phyloP scores from a whole-genome alignment of 2,113 vertebrate genomes.

The Aphyosemion australe region DNA sequence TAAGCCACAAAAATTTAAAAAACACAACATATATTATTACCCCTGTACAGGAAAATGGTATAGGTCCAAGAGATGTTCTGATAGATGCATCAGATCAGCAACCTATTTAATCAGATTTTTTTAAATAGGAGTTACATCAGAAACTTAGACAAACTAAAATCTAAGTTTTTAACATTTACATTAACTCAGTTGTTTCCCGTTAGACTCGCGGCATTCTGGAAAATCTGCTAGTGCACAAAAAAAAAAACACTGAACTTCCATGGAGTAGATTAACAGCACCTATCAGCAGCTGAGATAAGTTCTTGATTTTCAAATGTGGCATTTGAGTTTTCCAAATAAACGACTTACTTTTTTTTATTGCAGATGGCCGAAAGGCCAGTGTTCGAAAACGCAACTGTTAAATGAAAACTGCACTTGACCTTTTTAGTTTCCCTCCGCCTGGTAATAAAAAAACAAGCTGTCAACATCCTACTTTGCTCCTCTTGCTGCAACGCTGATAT shows the following conservation, averaged over 20 bases:
- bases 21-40: too few relatives aligned
- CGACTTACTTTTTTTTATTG: background rate
- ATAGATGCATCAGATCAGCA: too few relatives aligned
- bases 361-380: constrained; percentile 13
- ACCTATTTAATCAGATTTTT: too few relatives aligned
- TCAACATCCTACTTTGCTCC: constrained; percentile 2
- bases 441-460: background rate
- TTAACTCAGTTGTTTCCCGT: background rate
- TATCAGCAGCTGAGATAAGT: background rate
- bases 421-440: constrained; percentile 8
- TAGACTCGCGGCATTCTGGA: background rate
- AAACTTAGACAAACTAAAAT: too few relatives aligned
- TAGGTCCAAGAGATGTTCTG: too few relatives aligned
- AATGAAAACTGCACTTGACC: constrained; percentile 8
- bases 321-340: constrained; percentile 11
- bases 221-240: background rate
- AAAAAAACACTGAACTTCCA: background rate
- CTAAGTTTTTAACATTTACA: background rate
- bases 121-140: too few relatives aligned
- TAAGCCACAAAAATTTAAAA: too few relatives aligned
- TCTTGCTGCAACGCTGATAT: constrained; percentile 3
- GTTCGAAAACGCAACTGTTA: background rate
- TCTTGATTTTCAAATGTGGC: background rate
- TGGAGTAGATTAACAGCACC: background rate
- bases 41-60: too few relatives aligned